A percentile compares a stretch with the other conserved stretches of the same genome.
Conservation (phyloP, 2,113 vertebrate species). For the Phycodurus eques region DNA sequence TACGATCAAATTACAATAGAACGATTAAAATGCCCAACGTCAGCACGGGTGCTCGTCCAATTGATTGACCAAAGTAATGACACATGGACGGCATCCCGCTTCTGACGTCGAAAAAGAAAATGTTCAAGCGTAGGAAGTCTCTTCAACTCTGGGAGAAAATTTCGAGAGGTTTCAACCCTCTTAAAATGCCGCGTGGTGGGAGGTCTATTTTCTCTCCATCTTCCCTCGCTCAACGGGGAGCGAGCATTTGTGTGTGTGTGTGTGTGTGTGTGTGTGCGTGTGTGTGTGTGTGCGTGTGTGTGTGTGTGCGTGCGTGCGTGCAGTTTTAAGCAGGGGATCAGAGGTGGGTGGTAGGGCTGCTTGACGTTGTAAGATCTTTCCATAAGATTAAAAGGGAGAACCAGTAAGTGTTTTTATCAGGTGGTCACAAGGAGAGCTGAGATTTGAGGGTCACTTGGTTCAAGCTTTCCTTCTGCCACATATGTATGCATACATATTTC, state of each 20-base stretch:
- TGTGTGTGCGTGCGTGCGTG: conserved; percentile 16
- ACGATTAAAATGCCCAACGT: not conserved
- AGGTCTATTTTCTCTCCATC: conserved; percentile 60
- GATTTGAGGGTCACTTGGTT: not conserved
- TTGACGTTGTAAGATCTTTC: conserved; percentile 39
- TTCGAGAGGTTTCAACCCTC: conserved; percentile 50
- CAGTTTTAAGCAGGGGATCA: conserved; percentile 45
- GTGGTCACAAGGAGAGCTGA: conserved; percentile 1
- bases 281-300: conserved; percentile 19
- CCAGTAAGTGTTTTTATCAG: conserved; percentile 14
- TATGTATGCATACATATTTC: not conserved
- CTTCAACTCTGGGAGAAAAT: conserved; percentile 34
- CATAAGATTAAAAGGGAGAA: conserved; percentile 29
- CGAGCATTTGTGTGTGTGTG: conserved; percentile 6
- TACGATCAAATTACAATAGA: not conserved
- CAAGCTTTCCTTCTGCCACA: not conserved
- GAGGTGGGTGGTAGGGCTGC: conserved; percentile 37
- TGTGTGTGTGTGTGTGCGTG: not conserved
- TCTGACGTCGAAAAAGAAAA: conserved; percentile 21
- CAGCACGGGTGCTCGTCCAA: not conserved
- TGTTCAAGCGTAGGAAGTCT: conserved; percentile 29
- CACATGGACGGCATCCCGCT: not conserved
- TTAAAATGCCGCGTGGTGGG: conserved; percentile 47
- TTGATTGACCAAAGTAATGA: not conserved
- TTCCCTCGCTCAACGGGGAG: conserved; percentile 34